phyloP scores from a whole-genome alignment of 2,797 vertebrate genomes.

The Malurus leucopterus region DNA sequence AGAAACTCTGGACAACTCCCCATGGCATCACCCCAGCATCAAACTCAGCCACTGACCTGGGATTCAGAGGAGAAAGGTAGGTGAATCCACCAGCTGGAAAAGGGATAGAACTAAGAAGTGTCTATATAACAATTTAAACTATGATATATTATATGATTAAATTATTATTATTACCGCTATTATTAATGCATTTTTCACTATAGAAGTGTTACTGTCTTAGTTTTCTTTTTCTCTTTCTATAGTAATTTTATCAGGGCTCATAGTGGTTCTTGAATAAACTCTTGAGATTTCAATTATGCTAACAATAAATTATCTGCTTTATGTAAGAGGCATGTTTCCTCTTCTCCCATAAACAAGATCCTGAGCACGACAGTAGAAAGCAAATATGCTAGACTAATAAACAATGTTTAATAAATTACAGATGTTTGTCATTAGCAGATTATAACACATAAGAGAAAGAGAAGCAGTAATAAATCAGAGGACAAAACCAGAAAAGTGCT shows the following conservation, averaged over 20 bases:
- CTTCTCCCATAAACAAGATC: neutral
- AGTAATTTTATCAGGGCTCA: neutral
- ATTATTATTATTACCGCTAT: neutral
- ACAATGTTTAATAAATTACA: neutral
- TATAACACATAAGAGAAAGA: neutral
- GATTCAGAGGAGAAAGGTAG: neutral
- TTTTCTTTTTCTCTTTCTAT: neutral
- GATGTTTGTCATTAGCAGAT: neutral
- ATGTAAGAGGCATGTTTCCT: neutral
- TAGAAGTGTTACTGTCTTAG: neutral
- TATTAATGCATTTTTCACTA: neutral
- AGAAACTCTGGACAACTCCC: neutral
- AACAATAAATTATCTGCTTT: neutral
- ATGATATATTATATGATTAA: neutral
- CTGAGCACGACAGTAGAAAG: neutral
- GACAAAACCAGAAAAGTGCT: neutral
- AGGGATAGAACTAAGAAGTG: neutral
- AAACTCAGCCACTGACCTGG: rapidly evolving
- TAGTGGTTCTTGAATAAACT: neutral
- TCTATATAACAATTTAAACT: neutral
- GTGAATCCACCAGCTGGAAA: neutral
- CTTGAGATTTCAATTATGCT: neutral
- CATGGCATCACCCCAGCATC: neutral
- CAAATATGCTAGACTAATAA: neutral
- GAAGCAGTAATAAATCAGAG: neutral